Conservation (phyloP, 2,888 invertebrate genomes). For the Onchidella celtica region DNA sequence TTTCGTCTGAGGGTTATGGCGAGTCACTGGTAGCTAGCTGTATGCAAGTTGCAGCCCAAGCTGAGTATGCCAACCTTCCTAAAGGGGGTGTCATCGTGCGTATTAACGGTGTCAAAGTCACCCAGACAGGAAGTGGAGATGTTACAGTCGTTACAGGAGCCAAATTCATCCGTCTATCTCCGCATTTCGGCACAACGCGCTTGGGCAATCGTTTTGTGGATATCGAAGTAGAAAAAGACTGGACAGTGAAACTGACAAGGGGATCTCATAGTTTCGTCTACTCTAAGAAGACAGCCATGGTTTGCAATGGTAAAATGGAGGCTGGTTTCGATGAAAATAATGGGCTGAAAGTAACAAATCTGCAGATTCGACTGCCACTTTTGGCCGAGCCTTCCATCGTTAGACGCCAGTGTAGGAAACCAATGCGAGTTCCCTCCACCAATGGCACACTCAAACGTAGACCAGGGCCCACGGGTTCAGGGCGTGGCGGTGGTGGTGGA, state of each 20-base stretch:
- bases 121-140: constrained; percentile 77
- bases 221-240: constrained; percentile 77
- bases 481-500: constrained; percentile 2
- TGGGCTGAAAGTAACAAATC: constrained; percentile 60
- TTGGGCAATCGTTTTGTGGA: constrained; percentile 78
- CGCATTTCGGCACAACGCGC: constrained; percentile 70
- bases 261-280: constrained; percentile 70
- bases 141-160: constrained; percentile 78
- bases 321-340: constrained; percentile 66
- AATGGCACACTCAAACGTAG: constrained; percentile 29
- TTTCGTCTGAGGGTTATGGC: constrained; percentile 75
- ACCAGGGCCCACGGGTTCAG: constrained; percentile 18
- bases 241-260: constrained; percentile 70
- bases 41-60: constrained; percentile 72
- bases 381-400: constrained; percentile 50
- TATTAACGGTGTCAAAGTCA: constrained; percentile 78
- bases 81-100: constrained; percentile 75
- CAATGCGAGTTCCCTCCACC: constrained; percentile 8
- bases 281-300: constrained; percentile 60
- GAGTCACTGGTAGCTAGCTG: constrained; percentile 75
- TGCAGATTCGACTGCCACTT: constrained; percentile 60
- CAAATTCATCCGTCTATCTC: constrained; percentile 78
- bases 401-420: constrained; percentile 41
- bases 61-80: constrained; percentile 74
- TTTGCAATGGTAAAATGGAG: constrained; percentile 70